These are phyloP conservation scores for Volucella bombylans DNA, from an alignment of 2,888 invertebrate species.

Conservation along the genomic window DNA sequence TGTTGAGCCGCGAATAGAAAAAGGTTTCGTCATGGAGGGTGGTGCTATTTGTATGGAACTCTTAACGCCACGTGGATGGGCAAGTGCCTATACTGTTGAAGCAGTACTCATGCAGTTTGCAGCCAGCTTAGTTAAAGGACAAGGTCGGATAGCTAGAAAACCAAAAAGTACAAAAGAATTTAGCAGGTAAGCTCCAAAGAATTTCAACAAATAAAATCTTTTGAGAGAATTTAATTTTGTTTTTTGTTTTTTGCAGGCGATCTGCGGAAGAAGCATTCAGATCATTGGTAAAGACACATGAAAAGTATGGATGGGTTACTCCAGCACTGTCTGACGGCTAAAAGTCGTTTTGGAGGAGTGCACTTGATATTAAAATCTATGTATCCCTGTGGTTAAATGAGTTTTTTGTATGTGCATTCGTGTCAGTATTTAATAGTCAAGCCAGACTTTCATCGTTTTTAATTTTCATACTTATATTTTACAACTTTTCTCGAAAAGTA, in stretches of 20 bases:
- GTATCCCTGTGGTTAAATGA: slow-evolving; percentile 39
- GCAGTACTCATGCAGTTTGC: slow-evolving; percentile 95
- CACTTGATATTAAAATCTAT: slow-evolving; percentile 44
- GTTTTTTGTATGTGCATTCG: slow-evolving; percentile 59
- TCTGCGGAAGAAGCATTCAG: slow-evolving; percentile 94
- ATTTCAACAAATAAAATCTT: not conserved
- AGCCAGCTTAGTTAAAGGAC: slow-evolving; percentile 93
- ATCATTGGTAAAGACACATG: slow-evolving; percentile 93
- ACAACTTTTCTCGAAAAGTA: slow-evolving; percentile 29
- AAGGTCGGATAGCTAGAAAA: slow-evolving; percentile 91
- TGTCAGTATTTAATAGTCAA: slow-evolving; percentile 61
- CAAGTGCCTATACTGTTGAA: slow-evolving; percentile 93
- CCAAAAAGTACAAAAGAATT: slow-evolving; percentile 91
- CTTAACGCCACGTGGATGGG: slow-evolving; percentile 93
- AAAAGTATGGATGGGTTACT: slow-evolving; percentile 96
- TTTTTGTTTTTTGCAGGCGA: slow-evolving; percentile 82
- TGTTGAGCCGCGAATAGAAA: slow-evolving; percentile 90
- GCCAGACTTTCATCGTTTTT: slow-evolving; percentile 43
- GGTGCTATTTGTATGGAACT: slow-evolving; percentile 95
- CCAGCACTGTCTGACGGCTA: slow-evolving; percentile 93
- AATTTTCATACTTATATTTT: slow-evolving; percentile 32
- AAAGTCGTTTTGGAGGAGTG: slow-evolving; percentile 76
- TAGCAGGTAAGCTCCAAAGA: slow-evolving; percentile 82
- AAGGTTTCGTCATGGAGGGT: slow-evolving; percentile 95
- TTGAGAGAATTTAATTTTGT: slow-evolving; percentile 38